These are phyloP conservation scores for Cyclargus thomasi DNA, from an alignment of 1,140 invertebrate genomes.

Conservation along the genomic window DNA sequence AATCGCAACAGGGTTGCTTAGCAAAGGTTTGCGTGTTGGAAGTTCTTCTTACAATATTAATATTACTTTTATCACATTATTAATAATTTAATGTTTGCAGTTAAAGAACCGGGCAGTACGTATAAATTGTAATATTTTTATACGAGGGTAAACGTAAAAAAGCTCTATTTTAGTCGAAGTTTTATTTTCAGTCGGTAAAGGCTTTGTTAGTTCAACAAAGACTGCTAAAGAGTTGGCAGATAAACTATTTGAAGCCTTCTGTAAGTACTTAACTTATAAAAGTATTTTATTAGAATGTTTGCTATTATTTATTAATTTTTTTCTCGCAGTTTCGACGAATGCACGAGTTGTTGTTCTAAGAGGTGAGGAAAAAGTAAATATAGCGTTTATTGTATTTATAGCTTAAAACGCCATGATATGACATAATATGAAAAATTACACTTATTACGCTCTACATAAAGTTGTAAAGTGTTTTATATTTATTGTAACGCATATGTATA, in stretches of 20 bases:
- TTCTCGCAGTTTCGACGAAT: slow-evolving; percentile 37
- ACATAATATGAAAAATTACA: too few species aligned
- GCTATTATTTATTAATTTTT: slow-evolving; percentile 3
- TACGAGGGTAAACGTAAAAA: slow-evolving; percentile 4
- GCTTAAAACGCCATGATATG: too few species aligned
- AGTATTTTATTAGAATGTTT: slow-evolving; percentile 18
- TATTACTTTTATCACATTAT: too few species aligned
- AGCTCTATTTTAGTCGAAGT: slow-evolving; percentile 18
- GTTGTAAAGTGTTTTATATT: too few species aligned
- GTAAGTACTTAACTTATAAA: slow-evolving; percentile 35
- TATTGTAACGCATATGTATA: too few species aligned
- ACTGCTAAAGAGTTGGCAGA: slow-evolving; percentile 44
- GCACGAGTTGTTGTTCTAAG: slow-evolving; percentile 36
- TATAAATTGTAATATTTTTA: slow-evolving; percentile 18
- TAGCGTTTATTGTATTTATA: too few species aligned
- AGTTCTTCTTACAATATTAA: too few species aligned
- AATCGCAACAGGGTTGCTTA: slow-evolving; percentile 35
- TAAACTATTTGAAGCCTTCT: slow-evolving; percentile 47
- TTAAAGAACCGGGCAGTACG: slow-evolving; percentile 43
- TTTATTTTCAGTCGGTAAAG: slow-evolving; percentile 45
- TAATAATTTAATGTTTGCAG: slow-evolving; percentile 25
- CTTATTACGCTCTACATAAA: too few species aligned
- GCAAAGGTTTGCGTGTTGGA: too few species aligned
- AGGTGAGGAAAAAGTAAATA: slow-evolving; percentile 29
- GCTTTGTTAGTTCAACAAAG: slow-evolving; percentile 43